Conservation (phyloP, 2,888 invertebrate genomes). For the Microdon myrmicae region DNA sequence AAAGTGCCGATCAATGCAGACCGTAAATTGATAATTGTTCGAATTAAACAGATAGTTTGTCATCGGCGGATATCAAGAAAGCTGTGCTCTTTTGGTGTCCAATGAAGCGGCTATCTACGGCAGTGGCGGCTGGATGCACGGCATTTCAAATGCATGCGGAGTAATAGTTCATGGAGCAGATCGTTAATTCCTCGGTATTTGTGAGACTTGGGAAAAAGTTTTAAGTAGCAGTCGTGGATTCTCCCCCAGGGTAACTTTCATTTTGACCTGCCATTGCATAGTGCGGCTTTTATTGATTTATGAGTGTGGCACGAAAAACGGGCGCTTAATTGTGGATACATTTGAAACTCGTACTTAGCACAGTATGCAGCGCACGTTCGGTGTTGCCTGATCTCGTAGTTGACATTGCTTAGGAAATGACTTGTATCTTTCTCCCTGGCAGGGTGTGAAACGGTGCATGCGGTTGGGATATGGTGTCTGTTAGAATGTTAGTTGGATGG, state of each 20-base stretch:
- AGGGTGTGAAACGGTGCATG: too few relatives aligned
- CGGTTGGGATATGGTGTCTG: too few relatives aligned
- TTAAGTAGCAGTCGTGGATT: background rate
- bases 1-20: slow-evolving; percentile 29
- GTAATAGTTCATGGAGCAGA: background rate
- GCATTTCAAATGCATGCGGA: background rate
- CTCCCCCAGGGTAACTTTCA: background rate
- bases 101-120: slow-evolving; percentile 8
- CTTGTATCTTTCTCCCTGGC: too few relatives aligned
- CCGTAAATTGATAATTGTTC: slow-evolving; percentile 40
- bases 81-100: slow-evolving; percentile 26
- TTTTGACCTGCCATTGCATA: background rate
- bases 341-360: too few relatives aligned
- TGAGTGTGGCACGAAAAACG: background rate
- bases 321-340: background rate
- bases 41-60: slow-evolving; percentile 31
- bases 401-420: too few relatives aligned
- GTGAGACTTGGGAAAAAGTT: background rate
- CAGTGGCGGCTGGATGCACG: slow-evolving; percentile 3
- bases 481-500: too few relatives aligned
- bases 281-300: slow-evolving; percentile 2
- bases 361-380: too few relatives aligned
- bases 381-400: too few relatives aligned
- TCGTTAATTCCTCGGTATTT: slow-evolving; percentile 1
- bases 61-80: slow-evolving; percentile 20